phyloP scores from a whole-genome alignment of 2,888 invertebrate species.

The Argynnis bischoffii region DNA sequence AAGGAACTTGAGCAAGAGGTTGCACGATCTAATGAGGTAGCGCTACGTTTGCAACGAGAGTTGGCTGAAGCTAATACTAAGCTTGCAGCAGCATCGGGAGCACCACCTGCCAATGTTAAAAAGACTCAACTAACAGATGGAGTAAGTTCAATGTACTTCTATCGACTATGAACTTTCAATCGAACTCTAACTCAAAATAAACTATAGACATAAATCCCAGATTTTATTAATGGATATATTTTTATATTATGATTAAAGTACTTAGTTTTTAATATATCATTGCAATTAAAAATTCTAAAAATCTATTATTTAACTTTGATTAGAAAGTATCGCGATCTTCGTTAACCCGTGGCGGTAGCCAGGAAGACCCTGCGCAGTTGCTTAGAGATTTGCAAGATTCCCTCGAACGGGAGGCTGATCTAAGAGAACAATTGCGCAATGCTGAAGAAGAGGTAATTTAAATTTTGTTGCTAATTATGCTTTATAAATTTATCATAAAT shows the following conservation, averaged over 20 bases:
- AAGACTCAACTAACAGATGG: constrained; percentile 83
- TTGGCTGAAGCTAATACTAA: constrained; percentile 85
- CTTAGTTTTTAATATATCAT: no score
- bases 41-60: constrained; percentile 86
- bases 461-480: neutral
- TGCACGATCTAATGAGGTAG: constrained; percentile 89
- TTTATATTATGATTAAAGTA: neutral
- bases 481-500: neutral
- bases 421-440: constrained; percentile 95
- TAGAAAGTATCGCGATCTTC: constrained; percentile 88
- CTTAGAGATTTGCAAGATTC: constrained; percentile 95
- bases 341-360: constrained; percentile 89
- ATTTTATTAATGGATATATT: neutral
- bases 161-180: no score
- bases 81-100: constrained; percentile 67
- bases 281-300: neutral
- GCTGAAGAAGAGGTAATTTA: constrained; percentile 93
- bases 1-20: constrained; percentile 94
- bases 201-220: no score
- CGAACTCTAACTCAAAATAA: no score
- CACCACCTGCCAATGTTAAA: constrained; percentile 74
- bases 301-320: constrained; percentile 40
- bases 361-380: constrained; percentile 91
- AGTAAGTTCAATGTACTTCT: constrained; percentile 57
- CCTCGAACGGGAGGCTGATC: constrained; percentile 95